phyloP scores from a whole-genome alignment of 2,113 vertebrate genomes.

The Axis porcinus region DNA sequence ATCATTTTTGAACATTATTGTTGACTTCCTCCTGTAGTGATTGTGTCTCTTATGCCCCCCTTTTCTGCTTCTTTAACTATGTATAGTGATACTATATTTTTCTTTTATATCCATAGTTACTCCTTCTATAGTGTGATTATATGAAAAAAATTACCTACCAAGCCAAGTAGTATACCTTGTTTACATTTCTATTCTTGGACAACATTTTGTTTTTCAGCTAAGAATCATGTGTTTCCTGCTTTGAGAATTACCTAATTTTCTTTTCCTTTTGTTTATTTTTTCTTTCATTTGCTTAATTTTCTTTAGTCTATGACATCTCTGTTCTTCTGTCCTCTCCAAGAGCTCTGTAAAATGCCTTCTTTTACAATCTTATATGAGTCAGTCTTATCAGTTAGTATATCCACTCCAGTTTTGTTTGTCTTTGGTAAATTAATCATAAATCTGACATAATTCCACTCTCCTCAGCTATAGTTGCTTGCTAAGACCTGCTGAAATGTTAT shows the following conservation, averaged over 20 bases:
- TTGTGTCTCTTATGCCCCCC: background rate
- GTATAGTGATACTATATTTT: background rate
- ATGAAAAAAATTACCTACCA: background rate
- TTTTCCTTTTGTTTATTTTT: background rate
- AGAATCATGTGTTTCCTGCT: background rate
- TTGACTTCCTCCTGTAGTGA: background rate
- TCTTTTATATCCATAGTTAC: background rate
- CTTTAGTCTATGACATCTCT: background rate
- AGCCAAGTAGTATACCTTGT: background rate
- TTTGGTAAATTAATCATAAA: background rate
- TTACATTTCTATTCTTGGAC: background rate
- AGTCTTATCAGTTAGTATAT: background rate
- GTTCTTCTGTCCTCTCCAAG: background rate
- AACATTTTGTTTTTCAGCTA: background rate
- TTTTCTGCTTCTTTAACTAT: background rate
- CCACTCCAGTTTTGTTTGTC: background rate
- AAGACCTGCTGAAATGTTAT: background rate
- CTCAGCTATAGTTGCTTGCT: background rate
- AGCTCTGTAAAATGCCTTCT: background rate
- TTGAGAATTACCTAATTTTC: background rate
- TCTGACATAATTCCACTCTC: background rate
- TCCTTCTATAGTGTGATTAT: background rate
- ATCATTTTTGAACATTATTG: background rate
- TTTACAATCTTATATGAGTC: background rate
- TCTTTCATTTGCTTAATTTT: background rate